These are phyloP conservation scores for Bellardia pandia DNA, from an alignment of 2,888 invertebrate species.

Conservation along the genomic window DNA sequence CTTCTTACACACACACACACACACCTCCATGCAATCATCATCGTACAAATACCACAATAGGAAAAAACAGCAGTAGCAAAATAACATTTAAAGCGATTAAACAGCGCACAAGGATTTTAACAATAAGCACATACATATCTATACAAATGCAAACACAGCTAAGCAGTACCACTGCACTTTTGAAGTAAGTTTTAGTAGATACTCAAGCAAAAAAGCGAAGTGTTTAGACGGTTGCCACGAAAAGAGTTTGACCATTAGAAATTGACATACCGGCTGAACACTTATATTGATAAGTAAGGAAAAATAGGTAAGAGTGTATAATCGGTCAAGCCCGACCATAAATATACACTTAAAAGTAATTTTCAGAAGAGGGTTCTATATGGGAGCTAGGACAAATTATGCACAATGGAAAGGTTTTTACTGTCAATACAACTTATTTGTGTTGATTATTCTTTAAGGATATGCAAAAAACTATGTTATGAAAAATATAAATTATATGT, in stretches of 20 bases:
- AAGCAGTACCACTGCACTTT: not conserved
- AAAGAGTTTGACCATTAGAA: conserved; percentile 19
- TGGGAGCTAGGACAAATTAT: too few relatives aligned
- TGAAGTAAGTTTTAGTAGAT: conserved; percentile 13
- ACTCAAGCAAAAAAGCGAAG: conserved; percentile 30
- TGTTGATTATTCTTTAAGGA: too few relatives aligned
- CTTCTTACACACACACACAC: not conserved
- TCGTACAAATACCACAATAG: conserved; percentile 11
- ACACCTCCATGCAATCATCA: not conserved
- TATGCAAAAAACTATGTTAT: too few relatives aligned
- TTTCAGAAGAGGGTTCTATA: too few relatives aligned
- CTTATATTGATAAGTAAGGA: not conserved
- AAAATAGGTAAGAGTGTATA: not conserved
- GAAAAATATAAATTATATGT: too few relatives aligned
- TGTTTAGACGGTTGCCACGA: conserved; percentile 10
- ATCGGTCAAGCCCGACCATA: too few relatives aligned
- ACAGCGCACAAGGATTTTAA: conserved; percentile 7
- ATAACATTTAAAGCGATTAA: conserved; percentile 31
- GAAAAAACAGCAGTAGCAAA: conserved; percentile 11
- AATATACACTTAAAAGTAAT: too few relatives aligned
- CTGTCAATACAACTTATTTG: too few relatives aligned
- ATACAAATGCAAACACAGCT: not conserved
- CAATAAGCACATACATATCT: conserved; percentile 27
- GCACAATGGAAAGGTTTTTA: too few relatives aligned
- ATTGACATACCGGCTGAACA: not conserved